Evolutionary conservation across 2,113 vertebrate species (phyloP).

Genomic region (Cranoglanis bouderius): DNA sequence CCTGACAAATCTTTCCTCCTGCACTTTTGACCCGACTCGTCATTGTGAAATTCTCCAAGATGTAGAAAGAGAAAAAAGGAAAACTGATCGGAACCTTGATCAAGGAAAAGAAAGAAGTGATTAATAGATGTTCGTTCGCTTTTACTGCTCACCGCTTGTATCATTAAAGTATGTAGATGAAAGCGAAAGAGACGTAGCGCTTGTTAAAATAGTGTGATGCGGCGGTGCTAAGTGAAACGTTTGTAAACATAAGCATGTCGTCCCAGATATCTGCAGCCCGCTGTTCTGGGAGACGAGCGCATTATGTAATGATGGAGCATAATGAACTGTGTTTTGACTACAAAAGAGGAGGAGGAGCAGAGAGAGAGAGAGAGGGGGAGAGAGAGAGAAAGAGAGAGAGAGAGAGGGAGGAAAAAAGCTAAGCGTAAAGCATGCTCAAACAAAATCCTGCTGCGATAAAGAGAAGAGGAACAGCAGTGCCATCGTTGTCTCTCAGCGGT

Average conservation of each 20-base stretch:
- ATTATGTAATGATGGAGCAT: conserved; percentile 51
- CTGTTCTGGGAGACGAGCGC: conserved; percentile 49
- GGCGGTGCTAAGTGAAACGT: conserved; percentile 47
- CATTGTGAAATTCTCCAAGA: background rate
- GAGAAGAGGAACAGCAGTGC: background rate
- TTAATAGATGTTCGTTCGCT: background rate
- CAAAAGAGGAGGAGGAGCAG: conserved; percentile 37
- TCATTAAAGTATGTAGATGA: background rate
- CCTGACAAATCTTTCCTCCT: background rate
- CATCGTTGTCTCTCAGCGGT: background rate
- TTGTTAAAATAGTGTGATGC: conserved; percentile 17
- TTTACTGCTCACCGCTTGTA: background rate
- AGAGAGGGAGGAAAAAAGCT: background rate
- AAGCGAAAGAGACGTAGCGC: background rate
- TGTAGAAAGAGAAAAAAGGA: background rate
- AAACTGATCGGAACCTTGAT: background rate
- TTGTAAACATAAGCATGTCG: conserved; percentile 56
- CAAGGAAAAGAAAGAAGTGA: background rate
- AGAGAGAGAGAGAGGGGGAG: conserved; percentile 24
- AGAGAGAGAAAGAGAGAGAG: conserved; percentile 22
- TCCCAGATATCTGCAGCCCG: conserved; percentile 53
- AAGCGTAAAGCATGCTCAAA: background rate
- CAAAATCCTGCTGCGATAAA: conserved; percentile 27
- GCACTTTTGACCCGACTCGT: background rate
- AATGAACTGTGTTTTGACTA: conserved; percentile 66